Percentiles rank a stretch among this genome's conserved stretches.
phyloP scores from a whole-genome alignment of 2,797 vertebrate species.

The Sebastes elongatus region DNA sequence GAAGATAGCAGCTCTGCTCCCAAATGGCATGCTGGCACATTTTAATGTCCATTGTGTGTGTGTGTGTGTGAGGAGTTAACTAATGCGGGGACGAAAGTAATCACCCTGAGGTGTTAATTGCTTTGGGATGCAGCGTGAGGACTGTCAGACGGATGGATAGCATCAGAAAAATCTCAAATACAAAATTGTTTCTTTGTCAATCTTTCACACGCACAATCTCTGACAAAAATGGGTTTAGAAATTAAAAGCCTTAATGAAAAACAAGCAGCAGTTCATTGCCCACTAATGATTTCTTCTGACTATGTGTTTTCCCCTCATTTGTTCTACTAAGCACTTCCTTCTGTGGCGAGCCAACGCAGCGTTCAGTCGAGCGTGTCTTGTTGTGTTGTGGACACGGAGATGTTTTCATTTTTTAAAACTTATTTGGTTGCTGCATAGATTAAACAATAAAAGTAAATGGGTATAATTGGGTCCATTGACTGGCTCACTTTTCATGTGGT shows the following conservation, averaged over 20 bases:
- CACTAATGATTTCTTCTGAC: background rate
- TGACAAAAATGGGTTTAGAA: constrained; percentile 3
- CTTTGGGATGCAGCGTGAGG: constrained; percentile 29
- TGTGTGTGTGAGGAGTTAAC: constrained; percentile 9
- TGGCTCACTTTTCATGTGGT: background rate
- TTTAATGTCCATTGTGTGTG: constrained; percentile 4
- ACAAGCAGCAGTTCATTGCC: constrained; percentile 13
- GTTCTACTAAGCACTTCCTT: constrained; percentile 7
- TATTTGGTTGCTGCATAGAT: constrained; percentile 11
- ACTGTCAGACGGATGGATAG: constrained; percentile 37
- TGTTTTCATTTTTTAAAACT: constrained; percentile 7
- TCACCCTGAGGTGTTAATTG: constrained; percentile 37
- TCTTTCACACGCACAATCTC: background rate
- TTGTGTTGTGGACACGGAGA: background rate
- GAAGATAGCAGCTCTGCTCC: constrained; percentile 50
- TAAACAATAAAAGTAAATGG: constrained; percentile 29
- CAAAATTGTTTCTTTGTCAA: constrained; percentile 20
- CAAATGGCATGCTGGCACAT: constrained; percentile 41
- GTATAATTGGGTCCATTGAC: constrained; percentile 22
- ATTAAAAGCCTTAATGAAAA: constrained; percentile 16
- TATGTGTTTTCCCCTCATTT: constrained; percentile 16
- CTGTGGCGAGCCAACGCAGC: background rate
- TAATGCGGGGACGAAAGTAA: constrained; percentile 18
- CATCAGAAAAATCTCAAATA: constrained; percentile 20
- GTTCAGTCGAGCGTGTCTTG: background rate